Percentiles rank a stretch among this genome's conserved stretches.
These are phyloP conservation scores for Sciurus vulgaris DNA, from an alignment of 2,797 vertebrate genomes.

Conservation along the genomic window DNA sequence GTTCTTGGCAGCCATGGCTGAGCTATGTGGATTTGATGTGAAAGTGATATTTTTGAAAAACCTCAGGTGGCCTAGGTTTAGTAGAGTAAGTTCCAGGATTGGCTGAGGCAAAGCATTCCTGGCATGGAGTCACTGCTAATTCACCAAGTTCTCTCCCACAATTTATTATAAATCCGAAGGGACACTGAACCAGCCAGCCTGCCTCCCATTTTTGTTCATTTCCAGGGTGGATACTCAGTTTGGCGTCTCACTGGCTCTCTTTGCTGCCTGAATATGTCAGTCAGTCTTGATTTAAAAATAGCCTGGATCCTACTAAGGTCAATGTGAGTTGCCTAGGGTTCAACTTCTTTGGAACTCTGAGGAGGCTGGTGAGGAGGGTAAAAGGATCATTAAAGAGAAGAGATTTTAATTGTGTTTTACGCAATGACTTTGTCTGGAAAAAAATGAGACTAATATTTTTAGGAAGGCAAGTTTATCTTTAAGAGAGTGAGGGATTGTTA, in stretches of 20 bases:
- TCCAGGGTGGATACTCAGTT: conserved; percentile 61
- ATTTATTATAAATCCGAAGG: conserved; percentile 74
- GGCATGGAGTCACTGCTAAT: conserved; percentile 52
- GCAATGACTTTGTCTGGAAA: background rate
- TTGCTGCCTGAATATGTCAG: conserved; percentile 66
- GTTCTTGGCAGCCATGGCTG: conserved; percentile 7
- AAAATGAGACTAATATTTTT: background rate
- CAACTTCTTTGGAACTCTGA: conserved; percentile 20
- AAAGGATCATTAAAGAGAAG: background rate
- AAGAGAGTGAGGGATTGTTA: background rate
- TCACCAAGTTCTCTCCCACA: conserved; percentile 65
- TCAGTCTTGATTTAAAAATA: conserved; percentile 74
- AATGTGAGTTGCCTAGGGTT: conserved; percentile 10
- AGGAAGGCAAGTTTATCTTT: background rate
- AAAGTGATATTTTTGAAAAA: conserved; percentile 61
- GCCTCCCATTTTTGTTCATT: conserved; percentile 73
- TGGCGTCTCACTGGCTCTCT: conserved; percentile 66
- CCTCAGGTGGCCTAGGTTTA: conserved; percentile 64
- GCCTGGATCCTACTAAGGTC: conserved; percentile 29
- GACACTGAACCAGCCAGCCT: conserved; percentile 6
- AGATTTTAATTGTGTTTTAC: conserved; percentile 19
- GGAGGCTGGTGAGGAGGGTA: background rate
- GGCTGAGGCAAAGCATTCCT: conserved; percentile 53
- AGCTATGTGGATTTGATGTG: conserved; percentile 33
- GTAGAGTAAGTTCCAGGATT: conserved; percentile 23